Evolutionary conservation across 2,888 invertebrate species (phyloP), one percentile per base, ranked within the genome.

Genomic region (Pimpla rufipes): DNA sequence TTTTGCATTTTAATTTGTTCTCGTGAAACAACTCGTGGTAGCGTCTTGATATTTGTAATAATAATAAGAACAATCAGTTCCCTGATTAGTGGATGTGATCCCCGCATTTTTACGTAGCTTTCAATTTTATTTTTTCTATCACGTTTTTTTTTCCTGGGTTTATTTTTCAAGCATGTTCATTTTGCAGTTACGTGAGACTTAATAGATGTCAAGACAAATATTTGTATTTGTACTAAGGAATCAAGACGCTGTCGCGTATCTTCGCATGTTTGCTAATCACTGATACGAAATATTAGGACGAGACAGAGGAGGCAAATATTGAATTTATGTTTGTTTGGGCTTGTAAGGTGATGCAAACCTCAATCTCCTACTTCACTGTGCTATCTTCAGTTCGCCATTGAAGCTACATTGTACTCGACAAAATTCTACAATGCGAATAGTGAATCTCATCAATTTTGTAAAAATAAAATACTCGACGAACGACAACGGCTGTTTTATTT

Each of bases 341-440:
- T 76, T 77, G 59, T 7, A 68, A 77, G 77, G 59, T 77, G 50
- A n/a, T 77, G 16, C 45, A 77, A 67, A 68, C 68, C 10, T 77
- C 77, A 2, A 21, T 77, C n/a, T 77, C 77, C 68, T 77, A 77
- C 37, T 77, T 77, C 47, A 77, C 77, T 0, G 47, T 77, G 10
- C 21, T 77, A n/a, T 68, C 68, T 13, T 77, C 77, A 40, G n/a
- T 68, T 37, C 77, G 76, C 40, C 40, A 55, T 66, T 64, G 6
- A 18, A 29, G 2, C 29, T 3, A 5, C 5, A 52, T 52, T 10
- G 1, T 21, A 10, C 18, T 21, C 18, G 1, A 52, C 10, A 5
- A 5, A 52, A 8, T 52, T 52, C 18, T 21, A 18, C 18, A 18
- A 52, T 52, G 18, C n/a, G 3, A n/a, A 50, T 7, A 18, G 16